Evolutionary conservation across 2,888 invertebrate species (phyloP).

Genomic region (Cerastis leucographa): DNA sequence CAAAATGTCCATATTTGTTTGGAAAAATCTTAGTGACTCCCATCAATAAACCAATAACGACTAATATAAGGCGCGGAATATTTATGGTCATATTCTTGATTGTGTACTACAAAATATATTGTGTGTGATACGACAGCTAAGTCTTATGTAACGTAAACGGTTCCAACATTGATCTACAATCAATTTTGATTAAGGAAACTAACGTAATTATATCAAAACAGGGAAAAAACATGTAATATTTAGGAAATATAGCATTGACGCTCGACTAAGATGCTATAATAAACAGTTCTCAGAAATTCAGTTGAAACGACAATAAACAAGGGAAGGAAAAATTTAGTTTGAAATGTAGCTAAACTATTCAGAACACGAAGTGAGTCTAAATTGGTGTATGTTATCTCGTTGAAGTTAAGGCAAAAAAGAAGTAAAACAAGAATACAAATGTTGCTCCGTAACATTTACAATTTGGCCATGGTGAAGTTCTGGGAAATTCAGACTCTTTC

Average conservation of each 20-base stretch:
- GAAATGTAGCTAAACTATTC: constrained; percentile 49
- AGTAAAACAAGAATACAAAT: constrained; percentile 38
- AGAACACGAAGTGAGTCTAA: constrained; percentile 42
- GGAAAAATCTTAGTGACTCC: constrained; percentile 41
- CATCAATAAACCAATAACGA: constrained; percentile 37
- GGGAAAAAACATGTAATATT: background rate
- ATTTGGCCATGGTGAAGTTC: constrained; percentile 22
- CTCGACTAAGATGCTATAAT: background rate
- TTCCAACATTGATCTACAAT: constrained; percentile 3
- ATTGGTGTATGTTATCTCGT: constrained; percentile 31
- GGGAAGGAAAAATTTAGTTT: constrained; percentile 37
- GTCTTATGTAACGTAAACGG: constrained; percentile 38
- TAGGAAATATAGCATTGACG: background rate
- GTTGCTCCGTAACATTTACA: constrained; percentile 11
- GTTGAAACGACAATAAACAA: constrained; percentile 28
- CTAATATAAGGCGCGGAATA: constrained; percentile 49
- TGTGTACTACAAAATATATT: constrained; percentile 43
- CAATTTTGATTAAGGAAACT: background rate
- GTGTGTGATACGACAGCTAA: constrained; percentile 38
- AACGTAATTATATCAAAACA: background rate
- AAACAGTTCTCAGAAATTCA: constrained; percentile 30
- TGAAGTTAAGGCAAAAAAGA: constrained; percentile 49
- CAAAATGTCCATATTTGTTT: constrained; percentile 32
- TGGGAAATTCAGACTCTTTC: background rate
- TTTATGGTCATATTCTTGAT: constrained; percentile 62